phyloP scores from a whole-genome alignment of 1,140 invertebrate genomes.

The Alviniconcha marisindica region DNA sequence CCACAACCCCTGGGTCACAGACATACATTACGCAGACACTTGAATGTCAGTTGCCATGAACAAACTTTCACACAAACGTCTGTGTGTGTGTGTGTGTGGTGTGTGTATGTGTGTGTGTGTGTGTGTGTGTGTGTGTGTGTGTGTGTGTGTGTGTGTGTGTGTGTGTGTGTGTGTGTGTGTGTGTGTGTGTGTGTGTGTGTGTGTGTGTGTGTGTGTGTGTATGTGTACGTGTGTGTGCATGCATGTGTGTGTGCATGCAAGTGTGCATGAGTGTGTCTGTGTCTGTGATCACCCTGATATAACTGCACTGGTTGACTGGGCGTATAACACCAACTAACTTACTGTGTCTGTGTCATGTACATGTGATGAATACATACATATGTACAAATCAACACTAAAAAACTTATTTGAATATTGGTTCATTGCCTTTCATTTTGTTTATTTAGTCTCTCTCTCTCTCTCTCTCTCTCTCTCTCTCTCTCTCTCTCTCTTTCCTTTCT shows the following conservation, averaged over 20 bases:
- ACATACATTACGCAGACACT: background rate
- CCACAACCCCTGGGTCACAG: background rate
- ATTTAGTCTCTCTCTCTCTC: too few relatives aligned
- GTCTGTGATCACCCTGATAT: too few relatives aligned
- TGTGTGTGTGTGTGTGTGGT: background rate
- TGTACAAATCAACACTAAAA: too few relatives aligned
- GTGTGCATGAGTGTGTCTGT: background rate
- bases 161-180: background rate
- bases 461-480: too few relatives aligned
- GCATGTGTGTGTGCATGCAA: background rate
- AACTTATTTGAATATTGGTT: too few relatives aligned
- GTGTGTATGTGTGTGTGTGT: background rate
- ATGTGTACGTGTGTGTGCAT: background rate
- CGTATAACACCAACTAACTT: too few relatives aligned
- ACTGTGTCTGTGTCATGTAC: background rate
- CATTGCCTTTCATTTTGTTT: too few relatives aligned
- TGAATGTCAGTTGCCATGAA: too few relatives aligned
- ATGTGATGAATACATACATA: too few relatives aligned
- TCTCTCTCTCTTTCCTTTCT: too few relatives aligned
- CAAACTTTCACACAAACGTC: too few relatives aligned
- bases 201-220: background rate
- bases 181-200: slow-evolving; percentile 17
- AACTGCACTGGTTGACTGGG: too few relatives aligned
- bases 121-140: background rate
- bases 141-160: background rate